A percentile compares a stretch with the other conserved stretches of the same genome.
Evolutionary conservation across 2,113 vertebrate species (phyloP).

Genomic region (Axis porcinus): DNA sequence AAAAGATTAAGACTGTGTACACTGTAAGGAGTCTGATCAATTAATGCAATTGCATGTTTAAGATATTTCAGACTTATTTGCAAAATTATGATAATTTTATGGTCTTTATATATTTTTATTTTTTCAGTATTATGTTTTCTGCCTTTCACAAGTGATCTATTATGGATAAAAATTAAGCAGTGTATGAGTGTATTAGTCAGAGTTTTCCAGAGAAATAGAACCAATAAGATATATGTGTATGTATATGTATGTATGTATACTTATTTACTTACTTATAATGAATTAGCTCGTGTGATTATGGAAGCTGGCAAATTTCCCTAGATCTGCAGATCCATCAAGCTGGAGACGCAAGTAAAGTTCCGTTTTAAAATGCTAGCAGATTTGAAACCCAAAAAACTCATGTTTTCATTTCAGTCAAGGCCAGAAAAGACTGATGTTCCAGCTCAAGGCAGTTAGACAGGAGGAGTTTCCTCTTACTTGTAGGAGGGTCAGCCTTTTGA

Average conservation of each 20-base stretch:
- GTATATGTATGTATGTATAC: background rate
- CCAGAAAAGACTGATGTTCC: background rate
- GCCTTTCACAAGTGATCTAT: background rate
- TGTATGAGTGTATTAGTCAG: background rate
- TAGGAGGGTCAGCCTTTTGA: background rate
- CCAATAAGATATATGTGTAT: background rate
- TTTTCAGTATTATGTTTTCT: background rate
- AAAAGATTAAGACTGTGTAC: background rate
- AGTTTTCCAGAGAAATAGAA: constrained; percentile 22
- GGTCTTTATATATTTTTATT: background rate
- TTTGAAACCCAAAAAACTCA: background rate
- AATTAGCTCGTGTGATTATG: background rate
- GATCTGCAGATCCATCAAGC: background rate
- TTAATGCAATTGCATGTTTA: background rate
- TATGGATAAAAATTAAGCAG: background rate
- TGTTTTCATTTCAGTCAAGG: background rate
- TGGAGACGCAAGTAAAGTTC: background rate
- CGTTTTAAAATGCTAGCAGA: background rate
- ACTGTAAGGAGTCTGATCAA: background rate
- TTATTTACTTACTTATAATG: background rate
- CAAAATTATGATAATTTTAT: background rate
- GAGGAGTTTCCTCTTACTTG: background rate
- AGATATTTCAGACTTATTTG: background rate
- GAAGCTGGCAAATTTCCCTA: background rate
- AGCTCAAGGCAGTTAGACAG: background rate